Evolutionary conservation across 2,888 invertebrate species (phyloP).

Genomic region (Sipha maydis): DNA sequence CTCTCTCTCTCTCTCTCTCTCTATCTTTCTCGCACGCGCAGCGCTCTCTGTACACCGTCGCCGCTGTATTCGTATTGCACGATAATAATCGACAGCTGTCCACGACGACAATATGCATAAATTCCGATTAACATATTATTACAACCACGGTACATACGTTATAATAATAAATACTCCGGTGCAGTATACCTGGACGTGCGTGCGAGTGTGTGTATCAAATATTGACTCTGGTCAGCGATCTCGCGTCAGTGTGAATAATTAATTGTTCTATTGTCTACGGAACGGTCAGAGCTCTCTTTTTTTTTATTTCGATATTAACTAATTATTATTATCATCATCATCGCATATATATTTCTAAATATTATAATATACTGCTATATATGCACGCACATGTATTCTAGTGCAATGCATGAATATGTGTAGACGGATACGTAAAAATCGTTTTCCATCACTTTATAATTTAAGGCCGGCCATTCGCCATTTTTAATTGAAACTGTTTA

Average conservation of each 20-base stretch:
- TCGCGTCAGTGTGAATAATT: slow-evolving; percentile 38
- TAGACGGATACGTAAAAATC: not conserved
- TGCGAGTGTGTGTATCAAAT: slow-evolving; percentile 4
- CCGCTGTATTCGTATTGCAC: not conserved
- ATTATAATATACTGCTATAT: not conserved
- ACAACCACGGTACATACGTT: not conserved
- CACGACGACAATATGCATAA: slow-evolving; percentile 35
- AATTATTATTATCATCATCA: not conserved
- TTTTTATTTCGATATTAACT: not conserved
- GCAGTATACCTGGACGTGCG: not conserved
- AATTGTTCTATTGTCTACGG: slow-evolving; percentile 28
- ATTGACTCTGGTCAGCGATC: slow-evolving; percentile 20
- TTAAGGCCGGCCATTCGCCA: not conserved
- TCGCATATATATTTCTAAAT: not conserved
- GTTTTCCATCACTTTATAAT: not conserved
- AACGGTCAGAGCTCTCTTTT: not conserved
- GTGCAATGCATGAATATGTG: not conserved
- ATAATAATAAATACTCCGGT: slow-evolving; percentile 22
- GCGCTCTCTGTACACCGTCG: not conserved
- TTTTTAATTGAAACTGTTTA: not conserved
- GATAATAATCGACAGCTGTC: slow-evolving; percentile 62
- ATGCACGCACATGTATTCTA: not conserved
- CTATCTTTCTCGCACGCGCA: not conserved
- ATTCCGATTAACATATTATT: slow-evolving; percentile 60
- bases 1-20: not conserved